phyloP scores from a whole-genome alignment of 2,113 vertebrate genomes.

The Macheiramphus alcinus region DNA sequence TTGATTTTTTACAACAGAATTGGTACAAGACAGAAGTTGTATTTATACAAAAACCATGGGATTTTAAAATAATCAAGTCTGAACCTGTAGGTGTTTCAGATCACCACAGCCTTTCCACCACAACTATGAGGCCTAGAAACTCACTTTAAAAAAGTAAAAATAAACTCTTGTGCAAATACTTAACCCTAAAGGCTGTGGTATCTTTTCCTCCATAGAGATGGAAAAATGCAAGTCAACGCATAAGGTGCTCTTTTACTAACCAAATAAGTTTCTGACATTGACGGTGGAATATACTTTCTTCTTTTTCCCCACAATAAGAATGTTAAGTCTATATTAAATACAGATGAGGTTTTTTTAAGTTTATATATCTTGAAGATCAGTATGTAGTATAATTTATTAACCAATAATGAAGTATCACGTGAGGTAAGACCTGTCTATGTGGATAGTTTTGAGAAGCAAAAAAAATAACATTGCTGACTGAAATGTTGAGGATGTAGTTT shows the following conservation, averaged over 20 bases:
- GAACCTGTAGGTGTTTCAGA: neutral
- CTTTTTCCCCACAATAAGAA: neutral
- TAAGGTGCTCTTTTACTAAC: neutral
- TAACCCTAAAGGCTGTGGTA: neutral
- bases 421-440: neutral
- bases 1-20: neutral
- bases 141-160: neutral
- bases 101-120: neutral
- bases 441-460: neutral
- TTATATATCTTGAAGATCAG: neutral
- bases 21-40: neutral
- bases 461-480: neutral
- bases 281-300: neutral
- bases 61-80: neutral
- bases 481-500: neutral
- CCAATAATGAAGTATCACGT: neutral
- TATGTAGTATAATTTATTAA: neutral
- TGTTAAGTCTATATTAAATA: neutral
- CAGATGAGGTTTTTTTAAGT: neutral
- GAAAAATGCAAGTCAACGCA: neutral
- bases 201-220: neutral
- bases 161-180: neutral
- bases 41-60: rapidly evolving
- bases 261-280: neutral
- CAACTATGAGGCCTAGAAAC: neutral